These are phyloP conservation scores for Mycalesis mineus DNA, from an alignment of 2,888 invertebrate genomes.

Conservation along the genomic window DNA sequence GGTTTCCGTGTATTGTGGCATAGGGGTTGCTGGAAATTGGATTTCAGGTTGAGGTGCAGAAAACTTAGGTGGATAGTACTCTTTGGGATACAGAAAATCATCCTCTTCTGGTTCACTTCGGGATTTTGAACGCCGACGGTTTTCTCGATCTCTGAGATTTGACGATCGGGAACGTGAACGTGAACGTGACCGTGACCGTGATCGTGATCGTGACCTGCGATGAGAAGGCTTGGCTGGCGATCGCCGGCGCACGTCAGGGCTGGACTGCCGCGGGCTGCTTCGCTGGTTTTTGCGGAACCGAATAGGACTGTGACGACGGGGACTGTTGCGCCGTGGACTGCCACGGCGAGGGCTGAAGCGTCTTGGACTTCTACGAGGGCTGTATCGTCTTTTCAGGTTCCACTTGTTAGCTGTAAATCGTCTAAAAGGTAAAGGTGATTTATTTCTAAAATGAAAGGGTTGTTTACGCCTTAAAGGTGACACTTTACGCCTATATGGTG, in stretches of 20 bases:
- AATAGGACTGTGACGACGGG: conserved; percentile 15
- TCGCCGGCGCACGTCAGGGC: conserved; percentile 32
- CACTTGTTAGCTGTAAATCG: no score
- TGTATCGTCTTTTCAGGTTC: not conserved
- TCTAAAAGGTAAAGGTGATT: no score
- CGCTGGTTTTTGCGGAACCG: conserved; percentile 27
- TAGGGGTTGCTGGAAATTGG: conserved; percentile 19
- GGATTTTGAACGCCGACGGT: conserved; percentile 23
- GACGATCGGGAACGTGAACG: conserved; percentile 24
- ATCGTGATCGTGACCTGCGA: conserved; percentile 22
- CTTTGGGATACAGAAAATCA: conserved; percentile 48
- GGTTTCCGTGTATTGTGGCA: conserved; percentile 30
- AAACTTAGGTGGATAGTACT: conserved; percentile 21
- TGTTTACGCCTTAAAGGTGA: no score
- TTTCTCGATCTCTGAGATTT: conserved; percentile 33
- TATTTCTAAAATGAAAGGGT: no score
- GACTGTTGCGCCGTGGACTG: not conserved
- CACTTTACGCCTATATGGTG: no score
- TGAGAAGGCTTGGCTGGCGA: conserved; percentile 30
- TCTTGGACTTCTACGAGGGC: not conserved
- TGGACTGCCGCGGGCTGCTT: conserved; percentile 30
- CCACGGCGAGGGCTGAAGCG: conserved; percentile 4
- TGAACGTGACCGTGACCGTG: conserved; percentile 28
- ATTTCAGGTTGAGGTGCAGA: conserved; percentile 16
- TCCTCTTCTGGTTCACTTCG: conserved; percentile 29